Evolutionary conservation across 1,140 invertebrate genomes (phyloP), one percentile per base, ranked within the genome.

Genomic region (Bombus huntii): DNA sequence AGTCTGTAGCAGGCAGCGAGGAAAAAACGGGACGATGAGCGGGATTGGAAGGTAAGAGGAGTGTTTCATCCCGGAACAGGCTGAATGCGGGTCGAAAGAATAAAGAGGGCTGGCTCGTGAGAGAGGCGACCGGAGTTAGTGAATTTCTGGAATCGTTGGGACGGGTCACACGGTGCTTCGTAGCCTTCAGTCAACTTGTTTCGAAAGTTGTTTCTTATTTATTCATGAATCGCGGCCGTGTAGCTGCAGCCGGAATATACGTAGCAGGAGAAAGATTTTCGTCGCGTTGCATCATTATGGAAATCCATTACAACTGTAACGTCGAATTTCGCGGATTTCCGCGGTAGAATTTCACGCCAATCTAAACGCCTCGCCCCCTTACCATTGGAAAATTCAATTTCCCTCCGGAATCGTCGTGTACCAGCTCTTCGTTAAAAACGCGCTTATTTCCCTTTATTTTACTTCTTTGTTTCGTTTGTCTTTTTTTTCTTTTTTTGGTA

Each of bases 151-250:
- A 68, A 80, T 79, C 53, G 81, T 70, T 37, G 34, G 47, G 47
- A 53, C 47, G 47, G 57, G 47, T 73, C 77, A 57, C 71, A 42
- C n/a, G 66, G 44, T 62, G 37, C 71, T 68, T 42, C 31, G 37
- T 31, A 62, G 25, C 68, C 86, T 80, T 87, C 88, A 77, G 81
- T 87, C 88, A 68, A 78, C 84, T 83, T 86, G 75, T 86, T 80
- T 89, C 53, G 42, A 81, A 86, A 89, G 79, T 89, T 86, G 70
- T 72, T 83, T 65, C 87, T 89, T 89, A 89, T 86, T 89, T 89
- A 89, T 89, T 89, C 87, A 89, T 89, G 83, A 81, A 89, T 80
- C 39, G 81, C 57, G 57, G 31, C n/a, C 47, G 65, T 59, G 71
- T 28, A 44, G 62, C 59, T 37, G 39, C 28, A 37, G 0, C 37